phyloP scores from a whole-genome alignment of 2,797 vertebrate species.

The Enteromius thamalakanensis region DNA sequence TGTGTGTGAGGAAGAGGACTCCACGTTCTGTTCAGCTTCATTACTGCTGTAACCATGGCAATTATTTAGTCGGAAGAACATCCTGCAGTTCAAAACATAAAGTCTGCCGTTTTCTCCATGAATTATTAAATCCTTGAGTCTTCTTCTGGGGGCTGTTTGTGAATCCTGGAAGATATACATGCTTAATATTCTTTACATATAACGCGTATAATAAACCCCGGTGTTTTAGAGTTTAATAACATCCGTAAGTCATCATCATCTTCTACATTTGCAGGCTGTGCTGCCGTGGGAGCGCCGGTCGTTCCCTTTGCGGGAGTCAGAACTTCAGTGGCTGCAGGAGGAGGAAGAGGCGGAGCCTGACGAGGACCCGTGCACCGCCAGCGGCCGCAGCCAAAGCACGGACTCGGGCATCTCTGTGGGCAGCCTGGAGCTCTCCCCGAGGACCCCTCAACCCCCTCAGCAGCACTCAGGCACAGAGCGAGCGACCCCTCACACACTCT shows the following conservation, averaged over 20 bases:
- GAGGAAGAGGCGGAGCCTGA: constrained; percentile 48
- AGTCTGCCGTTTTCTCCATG: background rate
- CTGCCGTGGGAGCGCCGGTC: constrained; percentile 67
- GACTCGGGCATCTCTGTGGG: constrained; percentile 67
- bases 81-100: background rate
- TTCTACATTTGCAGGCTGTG: constrained; percentile 54
- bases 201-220: background rate
- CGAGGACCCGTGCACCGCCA: constrained; percentile 53
- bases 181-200: background rate
- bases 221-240: background rate
- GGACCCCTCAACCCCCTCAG: constrained; percentile 54
- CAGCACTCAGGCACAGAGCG: constrained; percentile 49
- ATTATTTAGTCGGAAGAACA: constrained; percentile 38
- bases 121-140: background rate
- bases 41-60: constrained; percentile 50
- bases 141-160: background rate
- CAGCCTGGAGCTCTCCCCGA: constrained; percentile 65
- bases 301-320: constrained; percentile 68
- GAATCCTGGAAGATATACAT: background rate
- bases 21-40: constrained; percentile 45
- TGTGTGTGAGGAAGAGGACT: constrained; percentile 27
- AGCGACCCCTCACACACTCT: constrained; percentile 23
- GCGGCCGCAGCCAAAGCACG: constrained; percentile 64
- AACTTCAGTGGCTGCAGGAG: constrained; percentile 62
- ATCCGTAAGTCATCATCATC: background rate